These are phyloP conservation scores for Poicephalus meyeri DNA, from an alignment of 2,113 vertebrate genomes.

Conservation along the genomic window DNA sequence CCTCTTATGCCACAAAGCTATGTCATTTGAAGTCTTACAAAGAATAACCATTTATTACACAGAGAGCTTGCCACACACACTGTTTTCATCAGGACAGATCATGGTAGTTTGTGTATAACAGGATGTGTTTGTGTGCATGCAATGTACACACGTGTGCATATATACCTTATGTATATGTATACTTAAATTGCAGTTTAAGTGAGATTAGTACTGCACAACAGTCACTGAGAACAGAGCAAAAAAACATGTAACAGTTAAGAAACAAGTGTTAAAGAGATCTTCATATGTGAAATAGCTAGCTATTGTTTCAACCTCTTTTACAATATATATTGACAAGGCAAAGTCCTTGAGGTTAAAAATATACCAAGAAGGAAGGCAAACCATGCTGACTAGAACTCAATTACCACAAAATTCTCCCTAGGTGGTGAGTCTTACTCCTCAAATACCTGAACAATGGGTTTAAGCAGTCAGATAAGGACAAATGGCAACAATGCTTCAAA, in stretches of 20 bases:
- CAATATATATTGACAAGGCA: not conserved
- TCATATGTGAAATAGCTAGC: not conserved
- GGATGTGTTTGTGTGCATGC: accelerated
- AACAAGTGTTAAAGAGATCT: not conserved
- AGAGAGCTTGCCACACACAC: not conserved
- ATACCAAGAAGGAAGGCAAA: slow-evolving; percentile 42
- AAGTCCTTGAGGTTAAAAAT: not conserved
- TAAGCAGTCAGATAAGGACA: slow-evolving; percentile 54
- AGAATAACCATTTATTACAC: not conserved
- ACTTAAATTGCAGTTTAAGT: not conserved
- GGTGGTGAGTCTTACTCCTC: slow-evolving; percentile 39
- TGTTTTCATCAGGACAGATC: not conserved
- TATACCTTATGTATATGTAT: not conserved
- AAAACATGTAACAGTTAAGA: not conserved
- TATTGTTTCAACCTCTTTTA: slow-evolving; percentile 39
- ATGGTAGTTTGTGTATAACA: not conserved
- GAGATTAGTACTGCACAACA: not conserved
- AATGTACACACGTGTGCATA: accelerated
- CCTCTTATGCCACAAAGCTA: not conserved
- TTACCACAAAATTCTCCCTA: slow-evolving; percentile 55
- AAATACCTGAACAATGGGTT: slow-evolving; percentile 61
- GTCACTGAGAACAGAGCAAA: not conserved
- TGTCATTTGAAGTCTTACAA: not conserved
- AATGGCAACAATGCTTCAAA: slow-evolving; percentile 59
- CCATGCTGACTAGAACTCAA: slow-evolving; percentile 49